phyloP scores from a whole-genome alignment of 2,888 invertebrate species.

The Deroplatys truncata region DNA sequence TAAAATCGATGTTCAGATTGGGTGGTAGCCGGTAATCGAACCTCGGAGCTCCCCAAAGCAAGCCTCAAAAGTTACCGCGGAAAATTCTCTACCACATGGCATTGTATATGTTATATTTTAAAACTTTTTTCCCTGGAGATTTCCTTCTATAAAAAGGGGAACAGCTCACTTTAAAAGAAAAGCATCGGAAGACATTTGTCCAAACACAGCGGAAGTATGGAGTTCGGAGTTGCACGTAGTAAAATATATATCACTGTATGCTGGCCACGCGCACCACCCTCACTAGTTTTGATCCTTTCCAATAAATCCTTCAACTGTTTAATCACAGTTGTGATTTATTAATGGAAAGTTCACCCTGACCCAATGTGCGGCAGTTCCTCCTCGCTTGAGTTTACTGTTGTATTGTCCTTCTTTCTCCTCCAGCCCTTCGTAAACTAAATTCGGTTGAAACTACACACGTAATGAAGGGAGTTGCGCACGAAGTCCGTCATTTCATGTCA shows the following conservation, averaged over 20 bases:
- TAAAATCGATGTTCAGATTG: no score
- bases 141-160: no score
- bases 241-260: neutral
- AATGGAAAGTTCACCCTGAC: constrained; percentile 2
- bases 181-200: neutral
- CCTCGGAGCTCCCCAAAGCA: no score
- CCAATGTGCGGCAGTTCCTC: neutral
- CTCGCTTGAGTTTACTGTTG: neutral
- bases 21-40: no score
- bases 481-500: neutral
- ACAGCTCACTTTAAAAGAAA: neutral
- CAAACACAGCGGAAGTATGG: neutral
- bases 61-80: no score
- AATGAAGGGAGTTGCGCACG: neutral
- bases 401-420: neutral
- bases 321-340: constrained; percentile 14
- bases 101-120: no score
- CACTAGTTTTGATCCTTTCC: neutral
- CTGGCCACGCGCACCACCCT: neutral
- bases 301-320: constrained; percentile 12
- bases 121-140: no score
- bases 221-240: neutral
- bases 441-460: neutral
- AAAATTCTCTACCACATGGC: no score
- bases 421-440: neutral